Percentiles rank a stretch among this genome's conserved stretches.
Evolutionary conservation across 2,888 invertebrate species (phyloP).

Genomic region (Spilarctia lutea): DNA sequence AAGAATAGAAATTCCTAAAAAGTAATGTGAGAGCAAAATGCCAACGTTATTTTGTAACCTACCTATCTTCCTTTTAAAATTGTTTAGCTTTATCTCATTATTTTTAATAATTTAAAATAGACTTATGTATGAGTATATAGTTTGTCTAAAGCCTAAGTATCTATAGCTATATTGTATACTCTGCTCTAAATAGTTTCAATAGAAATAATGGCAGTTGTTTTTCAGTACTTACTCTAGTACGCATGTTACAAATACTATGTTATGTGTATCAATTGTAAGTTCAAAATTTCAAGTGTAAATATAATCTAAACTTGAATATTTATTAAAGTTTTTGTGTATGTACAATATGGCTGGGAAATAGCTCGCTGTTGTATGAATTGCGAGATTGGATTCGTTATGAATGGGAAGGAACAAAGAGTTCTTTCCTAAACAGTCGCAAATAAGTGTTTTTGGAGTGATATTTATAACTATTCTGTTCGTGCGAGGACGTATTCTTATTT

Average conservation of each 20-base stretch:
- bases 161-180: constrained; percentile 19
- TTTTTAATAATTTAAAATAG: background rate
- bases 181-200: constrained; percentile 17
- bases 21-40: no score
- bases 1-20: no score
- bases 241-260: background rate
- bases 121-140: background rate
- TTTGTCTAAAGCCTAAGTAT: constrained; percentile 29
- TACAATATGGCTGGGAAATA: background rate
- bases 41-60: no score
- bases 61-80: no score
- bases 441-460: background rate
- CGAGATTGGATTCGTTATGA: constrained; percentile 9
- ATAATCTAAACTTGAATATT: constrained; percentile 12
- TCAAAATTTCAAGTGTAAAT: background rate
- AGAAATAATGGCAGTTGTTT: constrained; percentile 7
- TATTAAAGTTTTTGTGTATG: constrained; percentile 6
- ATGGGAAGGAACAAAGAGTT: background rate
- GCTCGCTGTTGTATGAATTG: background rate
- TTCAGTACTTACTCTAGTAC: background rate
- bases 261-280: background rate
- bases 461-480: background rate
- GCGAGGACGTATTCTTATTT: background rate
- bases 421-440: background rate
- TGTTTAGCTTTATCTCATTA: no score